Percentiles rank a stretch among this genome's conserved stretches.
Evolutionary conservation across 2,797 vertebrate genomes (phyloP).

Genomic region (Euphonia xanthogaster): DNA sequence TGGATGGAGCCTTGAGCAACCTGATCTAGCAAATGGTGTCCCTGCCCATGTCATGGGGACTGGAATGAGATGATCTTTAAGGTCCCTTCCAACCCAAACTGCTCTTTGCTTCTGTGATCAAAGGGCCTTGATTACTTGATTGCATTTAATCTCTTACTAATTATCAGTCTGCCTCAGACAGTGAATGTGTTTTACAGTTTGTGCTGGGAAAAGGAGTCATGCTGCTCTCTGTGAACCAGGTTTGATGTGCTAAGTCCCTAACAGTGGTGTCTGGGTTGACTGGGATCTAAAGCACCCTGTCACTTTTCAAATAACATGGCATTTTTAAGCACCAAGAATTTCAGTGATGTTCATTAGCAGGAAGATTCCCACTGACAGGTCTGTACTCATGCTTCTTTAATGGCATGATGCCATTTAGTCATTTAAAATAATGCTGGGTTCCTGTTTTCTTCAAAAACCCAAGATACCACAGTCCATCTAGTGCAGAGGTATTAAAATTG

Average conservation of each 20-base stretch:
- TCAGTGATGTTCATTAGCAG: neutral
- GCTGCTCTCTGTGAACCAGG: neutral
- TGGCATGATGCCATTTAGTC: neutral
- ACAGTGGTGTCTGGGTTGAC: neutral
- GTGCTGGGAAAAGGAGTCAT: neutral
- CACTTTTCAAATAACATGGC: neutral
- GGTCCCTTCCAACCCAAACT: neutral
- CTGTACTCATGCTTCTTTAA: neutral
- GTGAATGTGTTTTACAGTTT: neutral
- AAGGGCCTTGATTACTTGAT: neutral
- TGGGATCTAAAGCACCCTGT: neutral
- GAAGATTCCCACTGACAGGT: neutral
- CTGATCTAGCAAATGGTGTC: neutral
- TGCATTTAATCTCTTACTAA: slow-evolving; percentile 2
- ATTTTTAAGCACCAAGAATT: neutral
- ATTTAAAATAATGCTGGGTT: neutral
- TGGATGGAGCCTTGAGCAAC: neutral
- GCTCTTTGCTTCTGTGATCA: neutral
- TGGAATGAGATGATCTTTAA: neutral
- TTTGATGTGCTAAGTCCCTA: neutral
- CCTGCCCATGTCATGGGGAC: neutral
- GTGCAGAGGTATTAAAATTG: neutral
- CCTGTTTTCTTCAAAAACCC: neutral
- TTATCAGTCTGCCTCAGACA: neutral
- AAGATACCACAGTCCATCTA: neutral